Evolutionary conservation across 2,888 invertebrate species (phyloP).

Genomic region (Margaritifera margaritifera): DNA sequence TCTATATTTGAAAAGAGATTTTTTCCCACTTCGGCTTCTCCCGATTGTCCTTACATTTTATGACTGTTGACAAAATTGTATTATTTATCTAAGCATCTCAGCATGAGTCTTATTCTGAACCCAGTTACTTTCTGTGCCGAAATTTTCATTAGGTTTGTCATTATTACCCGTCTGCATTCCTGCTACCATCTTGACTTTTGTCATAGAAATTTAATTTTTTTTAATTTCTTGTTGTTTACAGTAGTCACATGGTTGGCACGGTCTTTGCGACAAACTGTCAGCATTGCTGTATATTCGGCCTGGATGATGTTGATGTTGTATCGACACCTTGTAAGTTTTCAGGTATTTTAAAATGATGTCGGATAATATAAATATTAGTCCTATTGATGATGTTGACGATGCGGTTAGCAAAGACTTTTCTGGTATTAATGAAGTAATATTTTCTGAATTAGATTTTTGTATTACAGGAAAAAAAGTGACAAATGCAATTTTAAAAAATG

Average conservation of each 20-base stretch:
- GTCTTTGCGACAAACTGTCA: slow-evolving; percentile 8
- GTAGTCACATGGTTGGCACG: too few species aligned
- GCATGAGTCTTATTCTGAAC: not conserved
- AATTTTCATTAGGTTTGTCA: not conserved
- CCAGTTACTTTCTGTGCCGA: not conserved
- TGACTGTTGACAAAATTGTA: not conserved
- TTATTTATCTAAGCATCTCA: slow-evolving; percentile 1
- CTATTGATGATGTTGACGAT: too few species aligned
- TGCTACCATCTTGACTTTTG: not conserved
- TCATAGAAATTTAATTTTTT: too few species aligned
- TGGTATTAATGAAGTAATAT: too few species aligned
- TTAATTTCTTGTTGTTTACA: not conserved
- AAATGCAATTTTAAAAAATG: too few species aligned
- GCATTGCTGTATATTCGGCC: slow-evolving; percentile 11
- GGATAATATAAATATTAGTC: too few species aligned
- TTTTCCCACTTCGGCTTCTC: slow-evolving; percentile 8
- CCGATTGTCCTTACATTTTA: not conserved
- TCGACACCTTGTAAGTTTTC: too few species aligned
- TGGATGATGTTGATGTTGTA: slow-evolving; percentile 8
- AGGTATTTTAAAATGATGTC: too few species aligned
- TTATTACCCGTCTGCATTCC: too few species aligned
- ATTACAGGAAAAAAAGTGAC: too few species aligned
- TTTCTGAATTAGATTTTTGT: too few species aligned
- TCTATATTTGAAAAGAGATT: not conserved
- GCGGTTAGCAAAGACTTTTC: too few species aligned